Evolutionary conservation across 2,113 vertebrate species (phyloP), one percentile per base, ranked within the genome.

Genomic region (Turnix velox): DNA sequence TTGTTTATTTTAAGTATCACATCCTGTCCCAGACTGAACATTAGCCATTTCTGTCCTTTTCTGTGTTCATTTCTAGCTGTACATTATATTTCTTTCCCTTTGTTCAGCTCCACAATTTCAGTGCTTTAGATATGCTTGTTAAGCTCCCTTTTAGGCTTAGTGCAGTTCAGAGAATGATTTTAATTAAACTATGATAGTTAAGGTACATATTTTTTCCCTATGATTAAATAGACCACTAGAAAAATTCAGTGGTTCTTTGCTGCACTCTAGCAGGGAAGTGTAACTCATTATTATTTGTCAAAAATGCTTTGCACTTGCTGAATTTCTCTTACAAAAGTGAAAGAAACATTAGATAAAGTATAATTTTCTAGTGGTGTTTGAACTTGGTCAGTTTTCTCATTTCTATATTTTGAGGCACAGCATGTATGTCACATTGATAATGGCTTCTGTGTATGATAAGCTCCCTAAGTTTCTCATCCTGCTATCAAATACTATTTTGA

Each of bases 1-100:
- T 39, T 94, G 48, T 93, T 95, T 94, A 46, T 91, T 93, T 90
- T 89, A 93, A 67, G 35, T 68, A 72, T 62, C 84, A 83, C 89
- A 66, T 91, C 86, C 92, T 79, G 31, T 75, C 76, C 77, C 24
- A 28, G 55, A 46, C 14, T 28, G 81, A 86, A 95, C 67, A 71
- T 85, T 69, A 88, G 28, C 49, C 42, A 63, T 88, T 91, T 88
- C 45, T 72, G 12, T 42, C 6, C 42, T 63, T 91, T 91, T 87
- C 54, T 88, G 93, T 88, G 59, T 93, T 85, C 28, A 33, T 35
- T 90, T 25, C 24, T n/a, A 59, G 46, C 18, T 75, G 25, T 87
- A 96, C 37, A 18, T 49, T 23, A 62, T 14, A 14, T 12, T 39
- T 77, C 45, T 74, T 33, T 75, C 1, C 17, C 30, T 78, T 80